These are phyloP conservation scores for Acanthococcus lagerstroemiae DNA, from an alignment of 2,888 invertebrate species.

Conservation along the genomic window DNA sequence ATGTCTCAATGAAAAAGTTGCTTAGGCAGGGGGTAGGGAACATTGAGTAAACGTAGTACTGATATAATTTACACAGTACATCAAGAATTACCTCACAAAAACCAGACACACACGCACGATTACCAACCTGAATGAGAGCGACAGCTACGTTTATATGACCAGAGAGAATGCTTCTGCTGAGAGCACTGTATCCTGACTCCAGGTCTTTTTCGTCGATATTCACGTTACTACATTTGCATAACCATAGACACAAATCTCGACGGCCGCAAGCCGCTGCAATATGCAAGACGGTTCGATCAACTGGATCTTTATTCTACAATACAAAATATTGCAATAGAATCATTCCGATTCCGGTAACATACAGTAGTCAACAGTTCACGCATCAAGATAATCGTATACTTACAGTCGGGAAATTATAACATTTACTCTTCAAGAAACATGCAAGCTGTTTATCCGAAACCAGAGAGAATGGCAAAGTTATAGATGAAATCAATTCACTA, in stretches of 20 bases:
- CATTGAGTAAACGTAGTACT: no score
- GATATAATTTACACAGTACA: no score
- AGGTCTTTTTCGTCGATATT: constrained; percentile 55
- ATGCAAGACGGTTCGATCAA: constrained; percentile 69
- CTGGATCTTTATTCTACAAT: no score
- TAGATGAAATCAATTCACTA: constrained; percentile 28
- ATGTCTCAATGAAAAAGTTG: no score
- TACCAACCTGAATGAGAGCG: constrained; percentile 56
- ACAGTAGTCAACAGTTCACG: no score
- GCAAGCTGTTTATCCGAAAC: constrained; percentile 35
- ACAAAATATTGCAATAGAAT: no score
- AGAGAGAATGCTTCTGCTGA: constrained; percentile 72
- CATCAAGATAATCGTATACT: constrained; percentile 10
- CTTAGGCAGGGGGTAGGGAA: no score
- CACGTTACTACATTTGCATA: constrained; percentile 52
- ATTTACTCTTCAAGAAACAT: constrained; percentile 33
- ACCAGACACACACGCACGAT: no score
- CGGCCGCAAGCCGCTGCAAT: constrained; percentile 66
- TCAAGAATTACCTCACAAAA: no score
- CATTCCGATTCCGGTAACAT: no score
- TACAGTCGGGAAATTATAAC: constrained; percentile 34
- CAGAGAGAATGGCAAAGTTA: constrained; percentile 28
- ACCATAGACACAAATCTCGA: constrained; percentile 59
- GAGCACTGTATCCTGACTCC: constrained; percentile 68
- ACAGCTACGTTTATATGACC: constrained; percentile 68